These are phyloP conservation scores for Eristalinus aeneus DNA, from an alignment of 2,888 invertebrate species.

Conservation along the genomic window DNA sequence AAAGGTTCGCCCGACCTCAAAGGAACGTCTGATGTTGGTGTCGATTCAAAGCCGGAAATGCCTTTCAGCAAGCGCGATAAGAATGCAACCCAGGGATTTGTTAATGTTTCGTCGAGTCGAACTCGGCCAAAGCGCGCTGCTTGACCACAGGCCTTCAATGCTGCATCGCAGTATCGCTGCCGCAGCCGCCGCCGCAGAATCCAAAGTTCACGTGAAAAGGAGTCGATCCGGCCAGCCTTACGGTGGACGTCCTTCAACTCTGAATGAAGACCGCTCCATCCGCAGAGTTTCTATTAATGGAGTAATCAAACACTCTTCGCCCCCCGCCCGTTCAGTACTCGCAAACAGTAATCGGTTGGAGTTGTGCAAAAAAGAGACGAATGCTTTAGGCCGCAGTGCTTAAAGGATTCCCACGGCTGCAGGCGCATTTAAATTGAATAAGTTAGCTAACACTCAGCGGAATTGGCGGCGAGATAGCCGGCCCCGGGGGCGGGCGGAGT, in stretches of 20 bases:
- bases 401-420: constrained; percentile 22
- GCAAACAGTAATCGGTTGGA: constrained; percentile 20
- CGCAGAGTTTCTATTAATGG: constrained; percentile 49
- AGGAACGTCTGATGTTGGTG: constrained; percentile 21
- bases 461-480: constrained; percentile 27
- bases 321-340: neutral
- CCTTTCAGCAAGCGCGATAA: constrained; percentile 4
- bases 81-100: constrained; percentile 24
- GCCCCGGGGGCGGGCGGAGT: neutral
- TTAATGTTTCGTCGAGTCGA: constrained; percentile 39
- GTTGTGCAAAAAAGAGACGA: neutral
- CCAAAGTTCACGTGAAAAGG: neutral
- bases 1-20: constrained; percentile 50
- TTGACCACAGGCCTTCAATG: constrained; percentile 40
- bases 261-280: constrained; percentile 5
- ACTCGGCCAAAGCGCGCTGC: constrained; percentile 34
- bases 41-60: constrained; percentile 23
- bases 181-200: constrained; percentile 25
- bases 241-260: constrained; percentile 26
- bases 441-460: constrained; percentile 42
- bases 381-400: constrained; percentile 3
- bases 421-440: constrained; percentile 54
- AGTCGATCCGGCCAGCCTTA: constrained; percentile 9
- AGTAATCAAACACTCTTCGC: constrained; percentile 44
- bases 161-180: constrained; percentile 10